A percentile compares a stretch with the other conserved stretches of the same genome.
phyloP scores from a whole-genome alignment of 2,888 invertebrate genomes.

The Apotomis turbidana region DNA sequence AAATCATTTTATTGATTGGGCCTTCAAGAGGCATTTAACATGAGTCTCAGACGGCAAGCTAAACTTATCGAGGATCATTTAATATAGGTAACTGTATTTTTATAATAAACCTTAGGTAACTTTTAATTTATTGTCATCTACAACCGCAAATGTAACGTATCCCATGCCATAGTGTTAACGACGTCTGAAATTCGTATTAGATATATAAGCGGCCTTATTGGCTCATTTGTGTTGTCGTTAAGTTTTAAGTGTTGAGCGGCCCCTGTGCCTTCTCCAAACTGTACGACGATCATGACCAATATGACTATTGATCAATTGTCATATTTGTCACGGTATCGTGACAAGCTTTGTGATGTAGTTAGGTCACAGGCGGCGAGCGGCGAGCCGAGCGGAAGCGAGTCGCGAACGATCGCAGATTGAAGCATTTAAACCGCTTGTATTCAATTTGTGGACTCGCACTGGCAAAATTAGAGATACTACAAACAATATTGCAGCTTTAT shows the following conservation, averaged over 20 bases:
- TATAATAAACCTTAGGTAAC: conserved; percentile 75
- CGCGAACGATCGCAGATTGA: conserved; percentile 60
- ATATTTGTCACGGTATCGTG: conserved; percentile 7
- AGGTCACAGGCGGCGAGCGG: conserved; percentile 4
- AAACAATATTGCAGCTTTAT: conserved; percentile 29
- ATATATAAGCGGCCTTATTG: conserved; percentile 62
- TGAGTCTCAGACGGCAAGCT: conserved; percentile 79
- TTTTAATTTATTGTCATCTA: conserved; percentile 56
- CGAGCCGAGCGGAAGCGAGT: conserved; percentile 51
- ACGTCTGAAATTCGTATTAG: conserved; percentile 53
- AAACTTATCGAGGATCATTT: conserved; percentile 77
- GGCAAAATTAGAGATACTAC: conserved; percentile 39
- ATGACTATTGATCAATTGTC: neutral
- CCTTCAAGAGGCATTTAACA: conserved; percentile 74
- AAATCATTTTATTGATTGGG: conserved; percentile 47
- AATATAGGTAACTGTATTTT: conserved; percentile 81
- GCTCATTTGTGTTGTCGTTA: conserved; percentile 64
- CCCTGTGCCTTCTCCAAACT: neutral
- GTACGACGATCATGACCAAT: conserved; percentile 8
- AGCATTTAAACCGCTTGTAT: conserved; percentile 68
- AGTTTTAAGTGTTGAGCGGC: conserved; percentile 55
- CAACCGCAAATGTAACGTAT: conserved; percentile 58
- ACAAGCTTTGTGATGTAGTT: neutral
- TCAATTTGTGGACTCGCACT: conserved; percentile 31
- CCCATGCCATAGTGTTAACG: conserved; percentile 55